Evolutionary conservation across 2,113 vertebrate genomes (phyloP).

Genomic region (Thermophis baileyi): DNA sequence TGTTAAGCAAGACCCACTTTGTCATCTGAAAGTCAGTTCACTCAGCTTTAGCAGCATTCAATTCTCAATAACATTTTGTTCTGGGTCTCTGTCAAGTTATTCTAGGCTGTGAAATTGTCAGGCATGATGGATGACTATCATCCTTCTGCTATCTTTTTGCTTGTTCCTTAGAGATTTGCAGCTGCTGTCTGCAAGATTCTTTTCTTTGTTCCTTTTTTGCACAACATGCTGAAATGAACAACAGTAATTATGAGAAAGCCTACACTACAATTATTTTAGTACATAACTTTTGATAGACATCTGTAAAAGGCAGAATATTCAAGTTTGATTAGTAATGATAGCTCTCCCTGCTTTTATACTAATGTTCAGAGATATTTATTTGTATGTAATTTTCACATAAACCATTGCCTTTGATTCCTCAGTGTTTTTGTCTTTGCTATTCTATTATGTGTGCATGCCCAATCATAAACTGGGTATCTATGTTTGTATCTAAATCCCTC

Average conservation of each 20-base stretch:
- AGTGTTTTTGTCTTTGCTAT: neutral
- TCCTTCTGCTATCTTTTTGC: conserved; percentile 90
- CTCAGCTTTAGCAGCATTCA: conserved; percentile 81
- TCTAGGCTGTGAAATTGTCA: conserved; percentile 90
- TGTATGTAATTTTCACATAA: conserved; percentile 40
- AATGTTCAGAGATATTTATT: conserved; percentile 51
- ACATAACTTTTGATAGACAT: conserved; percentile 73
- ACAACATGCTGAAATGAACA: conserved; percentile 61
- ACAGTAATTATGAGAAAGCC: conserved; percentile 71
- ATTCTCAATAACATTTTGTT: conserved; percentile 73
- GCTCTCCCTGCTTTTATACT: conserved; percentile 57
- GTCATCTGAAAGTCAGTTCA: conserved; percentile 85
- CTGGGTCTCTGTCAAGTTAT: conserved; percentile 87
- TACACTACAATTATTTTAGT: conserved; percentile 71
- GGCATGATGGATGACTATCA: conserved; percentile 96
- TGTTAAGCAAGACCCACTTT: conserved; percentile 71
- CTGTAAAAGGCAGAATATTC: conserved; percentile 65
- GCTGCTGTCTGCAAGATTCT: conserved; percentile 80
- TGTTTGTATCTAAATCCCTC: neutral
- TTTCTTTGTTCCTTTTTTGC: conserved; percentile 64
- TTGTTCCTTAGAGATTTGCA: conserved; percentile 84
- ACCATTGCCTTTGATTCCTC: conserved; percentile 26
- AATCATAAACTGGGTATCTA: neutral
- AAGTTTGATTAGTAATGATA: conserved; percentile 67
- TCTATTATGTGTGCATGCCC: neutral